phyloP scores from a whole-genome alignment of 2,797 vertebrate species.

The Chiroxiphia lanceolata region DNA sequence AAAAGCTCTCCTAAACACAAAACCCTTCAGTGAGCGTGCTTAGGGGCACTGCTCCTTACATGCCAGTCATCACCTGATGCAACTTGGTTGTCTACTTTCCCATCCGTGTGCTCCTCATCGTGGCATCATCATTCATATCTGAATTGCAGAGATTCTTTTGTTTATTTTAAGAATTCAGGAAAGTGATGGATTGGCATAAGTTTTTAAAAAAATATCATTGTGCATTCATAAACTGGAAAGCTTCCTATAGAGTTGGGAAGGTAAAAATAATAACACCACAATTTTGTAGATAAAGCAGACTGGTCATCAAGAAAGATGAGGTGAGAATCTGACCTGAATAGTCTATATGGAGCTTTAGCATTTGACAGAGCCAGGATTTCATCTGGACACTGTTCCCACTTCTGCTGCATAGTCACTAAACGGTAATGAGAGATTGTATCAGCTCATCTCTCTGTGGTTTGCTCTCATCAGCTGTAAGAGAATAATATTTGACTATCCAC shows the following conservation, averaged over 20 bases:
- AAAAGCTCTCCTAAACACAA: neutral
- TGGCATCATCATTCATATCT: accelerated
- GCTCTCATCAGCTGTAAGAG: neutral
- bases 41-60: accelerated
- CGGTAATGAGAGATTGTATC: constrained; percentile 30
- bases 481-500: constrained; percentile 7
- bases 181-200: neutral
- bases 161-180: neutral
- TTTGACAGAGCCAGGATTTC: constrained; percentile 1
- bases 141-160: neutral
- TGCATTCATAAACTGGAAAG: neutral
- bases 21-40: neutral
- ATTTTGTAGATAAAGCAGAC: neutral
- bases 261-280: neutral
- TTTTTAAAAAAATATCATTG: neutral
- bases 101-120: neutral
- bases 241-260: neutral
- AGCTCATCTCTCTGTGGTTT: neutral
- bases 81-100: neutral
- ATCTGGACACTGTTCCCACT: neutral
- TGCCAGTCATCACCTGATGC: neutral
- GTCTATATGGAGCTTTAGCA: neutral
- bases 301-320: neutral
- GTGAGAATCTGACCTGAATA: neutral
- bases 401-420: neutral